phyloP scores from a whole-genome alignment of 2,797 vertebrate genomes.

The Arctocebus calabarensis region DNA sequence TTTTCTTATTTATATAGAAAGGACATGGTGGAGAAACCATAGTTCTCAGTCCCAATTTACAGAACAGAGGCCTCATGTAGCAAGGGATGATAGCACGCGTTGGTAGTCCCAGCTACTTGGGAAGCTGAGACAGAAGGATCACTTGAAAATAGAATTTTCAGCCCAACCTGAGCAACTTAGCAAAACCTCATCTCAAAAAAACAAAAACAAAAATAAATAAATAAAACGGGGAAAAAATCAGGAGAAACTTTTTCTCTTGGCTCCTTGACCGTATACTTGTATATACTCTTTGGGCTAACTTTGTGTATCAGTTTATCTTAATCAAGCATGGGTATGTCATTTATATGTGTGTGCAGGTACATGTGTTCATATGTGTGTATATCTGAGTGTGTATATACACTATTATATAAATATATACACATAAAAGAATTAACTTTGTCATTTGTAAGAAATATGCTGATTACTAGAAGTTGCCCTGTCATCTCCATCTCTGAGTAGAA shows the following conservation, averaged over 20 bases:
- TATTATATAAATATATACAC: not conserved
- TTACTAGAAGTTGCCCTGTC: not conserved
- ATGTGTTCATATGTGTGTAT: too few relatives aligned
- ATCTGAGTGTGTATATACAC: not conserved
- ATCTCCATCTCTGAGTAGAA: not conserved
- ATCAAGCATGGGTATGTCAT: not conserved
- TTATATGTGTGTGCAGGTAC: not conserved
- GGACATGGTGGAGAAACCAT: not conserved
- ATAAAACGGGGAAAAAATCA: not conserved
- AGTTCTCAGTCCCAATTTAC: not conserved
- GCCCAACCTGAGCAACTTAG: not conserved
- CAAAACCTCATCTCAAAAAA: not conserved
- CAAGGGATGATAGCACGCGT: not conserved
- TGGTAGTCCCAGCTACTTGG: not conserved
- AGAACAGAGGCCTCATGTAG: not conserved
- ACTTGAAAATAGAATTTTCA: not conserved
- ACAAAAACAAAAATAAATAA: too few relatives aligned
- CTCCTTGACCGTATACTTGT: not conserved
- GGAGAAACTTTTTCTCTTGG: not conserved
- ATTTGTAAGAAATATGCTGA: not conserved
- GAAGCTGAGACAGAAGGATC: not conserved
- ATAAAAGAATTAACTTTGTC: not conserved
- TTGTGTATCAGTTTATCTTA: not conserved
- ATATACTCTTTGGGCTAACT: not conserved
- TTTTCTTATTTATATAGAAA: not conserved